A percentile compares a stretch with the other conserved stretches of the same genome.
Conservation (phyloP, 2,888 invertebrate species). For the Archips crataeganus region DNA sequence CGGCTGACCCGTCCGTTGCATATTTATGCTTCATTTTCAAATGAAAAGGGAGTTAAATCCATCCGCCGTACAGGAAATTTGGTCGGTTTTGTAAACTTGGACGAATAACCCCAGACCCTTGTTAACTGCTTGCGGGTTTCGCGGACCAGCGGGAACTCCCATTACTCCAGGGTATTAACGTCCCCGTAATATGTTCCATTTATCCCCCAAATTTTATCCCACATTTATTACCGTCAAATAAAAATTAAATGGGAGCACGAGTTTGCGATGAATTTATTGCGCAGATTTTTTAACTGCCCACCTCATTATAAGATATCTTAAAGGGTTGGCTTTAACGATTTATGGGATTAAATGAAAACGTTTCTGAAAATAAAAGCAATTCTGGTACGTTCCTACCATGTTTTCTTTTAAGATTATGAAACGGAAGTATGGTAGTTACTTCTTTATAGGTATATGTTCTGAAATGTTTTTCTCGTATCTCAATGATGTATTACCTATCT, state of each 20-base stretch:
- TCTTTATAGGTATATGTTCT: no score
- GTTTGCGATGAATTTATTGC: slow-evolving; percentile 14
- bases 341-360: neutral
- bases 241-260: slow-evolving; percentile 24
- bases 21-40: neutral
- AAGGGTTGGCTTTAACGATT: neutral
- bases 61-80: neutral
- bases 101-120: slow-evolving; percentile 29
- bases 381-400: no score
- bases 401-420: no score
- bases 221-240: slow-evolving; percentile 24
- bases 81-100: slow-evolving; percentile 26
- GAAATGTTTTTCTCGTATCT: no score
- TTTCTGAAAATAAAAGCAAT: no score
- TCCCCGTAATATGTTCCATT: slow-evolving; percentile 29
- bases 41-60: neutral
- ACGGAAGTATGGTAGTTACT: no score
- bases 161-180: slow-evolving; percentile 4
- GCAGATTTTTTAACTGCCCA: slow-evolving; percentile 9
- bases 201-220: slow-evolving; percentile 30
- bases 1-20: neutral
- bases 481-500: no score
- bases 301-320: slow-evolving; percentile 19
- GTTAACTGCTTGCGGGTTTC: slow-evolving; percentile 30
- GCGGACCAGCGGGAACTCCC: slow-evolving; percentile 2